Evolutionary conservation across 2,888 invertebrate species (phyloP).

Genomic region (Polylopha cassiicola): DNA sequence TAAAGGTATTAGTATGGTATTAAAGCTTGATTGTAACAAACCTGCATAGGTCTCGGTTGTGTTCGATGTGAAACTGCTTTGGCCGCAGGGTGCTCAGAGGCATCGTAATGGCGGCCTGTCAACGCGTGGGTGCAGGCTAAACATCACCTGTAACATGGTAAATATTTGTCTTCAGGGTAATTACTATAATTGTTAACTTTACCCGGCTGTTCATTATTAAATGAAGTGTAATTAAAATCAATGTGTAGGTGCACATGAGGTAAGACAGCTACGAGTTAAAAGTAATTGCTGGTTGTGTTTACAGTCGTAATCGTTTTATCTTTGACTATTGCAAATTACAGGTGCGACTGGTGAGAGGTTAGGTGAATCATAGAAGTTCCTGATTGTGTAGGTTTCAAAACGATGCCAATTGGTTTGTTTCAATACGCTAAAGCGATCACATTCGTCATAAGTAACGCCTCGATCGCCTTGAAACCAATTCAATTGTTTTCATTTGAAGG

Average conservation of each 20-base stretch:
- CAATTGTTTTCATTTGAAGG: too few relatives aligned
- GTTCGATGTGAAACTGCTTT: conserved; percentile 30
- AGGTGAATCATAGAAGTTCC: too few relatives aligned
- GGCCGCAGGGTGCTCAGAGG: conserved; percentile 47
- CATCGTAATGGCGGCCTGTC: conserved; percentile 59
- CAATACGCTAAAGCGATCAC: too few relatives aligned
- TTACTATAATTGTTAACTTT: conserved; percentile 53
- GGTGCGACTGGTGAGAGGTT: too few relatives aligned
- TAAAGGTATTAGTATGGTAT: too few relatives aligned
- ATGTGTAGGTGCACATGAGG: neutral
- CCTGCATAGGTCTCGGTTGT: too few relatives aligned
- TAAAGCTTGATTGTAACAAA: too few relatives aligned
- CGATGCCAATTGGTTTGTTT: too few relatives aligned
- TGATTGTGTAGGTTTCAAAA: neutral
- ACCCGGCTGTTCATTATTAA: conserved; percentile 15
- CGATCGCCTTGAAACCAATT: too few relatives aligned
- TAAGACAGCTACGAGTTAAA: conserved; percentile 5
- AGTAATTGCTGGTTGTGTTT: neutral
- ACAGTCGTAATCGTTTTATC: too few relatives aligned
- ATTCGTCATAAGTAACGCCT: too few relatives aligned
- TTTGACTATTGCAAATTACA: too few relatives aligned
- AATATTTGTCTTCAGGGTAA: conserved; percentile 71
- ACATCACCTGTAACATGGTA: conserved; percentile 61
- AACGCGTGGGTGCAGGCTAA: conserved; percentile 62
- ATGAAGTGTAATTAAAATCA: conserved; percentile 18